phyloP scores from a whole-genome alignment of 2,797 vertebrate species.

The Cyprinodon diabolis region DNA sequence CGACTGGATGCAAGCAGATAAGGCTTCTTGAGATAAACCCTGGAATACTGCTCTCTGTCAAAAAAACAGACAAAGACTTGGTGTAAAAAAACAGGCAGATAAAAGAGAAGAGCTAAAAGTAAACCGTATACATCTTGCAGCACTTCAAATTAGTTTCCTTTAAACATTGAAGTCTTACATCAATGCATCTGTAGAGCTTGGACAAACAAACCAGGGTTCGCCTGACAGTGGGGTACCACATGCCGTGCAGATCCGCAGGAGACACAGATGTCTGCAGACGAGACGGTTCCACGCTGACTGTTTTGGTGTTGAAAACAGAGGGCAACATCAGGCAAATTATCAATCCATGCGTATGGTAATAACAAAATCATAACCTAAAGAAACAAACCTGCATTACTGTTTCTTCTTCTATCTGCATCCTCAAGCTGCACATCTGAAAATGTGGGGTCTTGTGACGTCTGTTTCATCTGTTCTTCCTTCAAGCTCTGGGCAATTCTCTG shows the following conservation, averaged over 20 bases:
- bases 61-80: constrained; percentile 51
- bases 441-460: constrained; percentile 78
- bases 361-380: constrained; percentile 15
- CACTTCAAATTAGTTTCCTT: not conserved
- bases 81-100: constrained; percentile 36
- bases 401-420: constrained; percentile 81
- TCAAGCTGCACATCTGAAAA: constrained; percentile 93
- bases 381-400: constrained; percentile 79
- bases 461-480: constrained; percentile 93
- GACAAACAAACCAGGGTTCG: constrained; percentile 97
- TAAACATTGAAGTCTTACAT: constrained; percentile 81
- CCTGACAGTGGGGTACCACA: constrained; percentile 99
- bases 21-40: constrained; percentile 96
- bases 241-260: constrained; percentile 97
- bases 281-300: constrained; percentile 82
- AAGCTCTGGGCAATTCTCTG: constrained; percentile 97
- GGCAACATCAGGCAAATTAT: constrained; percentile 36
- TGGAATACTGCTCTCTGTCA: constrained; percentile 95
- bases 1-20: constrained; percentile 96
- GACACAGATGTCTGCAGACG: constrained; percentile 87
- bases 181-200: constrained; percentile 98
- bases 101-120: constrained; percentile 14
- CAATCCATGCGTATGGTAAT: not conserved
- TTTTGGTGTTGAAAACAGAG: constrained; percentile 8
- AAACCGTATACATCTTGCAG: not conserved